Percentiles rank a stretch among this genome's conserved stretches.
Conservation (phyloP, 2,113 vertebrate species). For the Rhineura floridana region DNA sequence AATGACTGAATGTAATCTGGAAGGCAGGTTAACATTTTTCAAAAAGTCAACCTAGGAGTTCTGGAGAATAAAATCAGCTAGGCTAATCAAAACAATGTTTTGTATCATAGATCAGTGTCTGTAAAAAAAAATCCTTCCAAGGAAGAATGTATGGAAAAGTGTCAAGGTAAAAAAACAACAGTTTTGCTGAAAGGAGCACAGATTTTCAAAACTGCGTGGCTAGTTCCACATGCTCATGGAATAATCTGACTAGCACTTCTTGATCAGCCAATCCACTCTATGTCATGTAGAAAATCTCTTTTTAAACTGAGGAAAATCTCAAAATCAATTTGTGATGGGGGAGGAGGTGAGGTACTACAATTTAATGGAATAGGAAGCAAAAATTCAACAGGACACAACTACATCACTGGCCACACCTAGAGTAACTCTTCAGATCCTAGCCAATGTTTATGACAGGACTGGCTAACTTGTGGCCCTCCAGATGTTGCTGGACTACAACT, state of each 20-base stretch:
- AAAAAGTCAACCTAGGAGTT: not conserved
- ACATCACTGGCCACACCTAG: not conserved
- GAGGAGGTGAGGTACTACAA: not conserved
- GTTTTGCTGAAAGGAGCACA: not conserved
- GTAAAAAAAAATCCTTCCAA: no score
- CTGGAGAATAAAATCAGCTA: not conserved
- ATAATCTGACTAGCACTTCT: not conserved
- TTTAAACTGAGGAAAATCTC: not conserved
- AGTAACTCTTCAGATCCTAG: not conserved
- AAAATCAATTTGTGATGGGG: not conserved
- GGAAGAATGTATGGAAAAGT: no score
- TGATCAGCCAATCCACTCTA: not conserved
- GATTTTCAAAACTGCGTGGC: not conserved
- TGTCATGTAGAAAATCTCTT: not conserved
- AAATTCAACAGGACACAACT: not conserved
- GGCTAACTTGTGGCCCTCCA: not conserved
- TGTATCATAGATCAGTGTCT: not conserved
- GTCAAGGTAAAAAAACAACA: not conserved
- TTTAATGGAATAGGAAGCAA: not conserved
- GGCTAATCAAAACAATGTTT: not conserved
- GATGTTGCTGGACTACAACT: no score
- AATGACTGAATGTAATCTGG: constrained; percentile 19
- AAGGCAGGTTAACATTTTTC: not conserved
- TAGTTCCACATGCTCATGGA: not conserved
- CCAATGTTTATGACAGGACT: not conserved